Base-by-base conservation (phyloP, 1,140 invertebrate species). In the Caenorhabditis inopinata region DNA sequence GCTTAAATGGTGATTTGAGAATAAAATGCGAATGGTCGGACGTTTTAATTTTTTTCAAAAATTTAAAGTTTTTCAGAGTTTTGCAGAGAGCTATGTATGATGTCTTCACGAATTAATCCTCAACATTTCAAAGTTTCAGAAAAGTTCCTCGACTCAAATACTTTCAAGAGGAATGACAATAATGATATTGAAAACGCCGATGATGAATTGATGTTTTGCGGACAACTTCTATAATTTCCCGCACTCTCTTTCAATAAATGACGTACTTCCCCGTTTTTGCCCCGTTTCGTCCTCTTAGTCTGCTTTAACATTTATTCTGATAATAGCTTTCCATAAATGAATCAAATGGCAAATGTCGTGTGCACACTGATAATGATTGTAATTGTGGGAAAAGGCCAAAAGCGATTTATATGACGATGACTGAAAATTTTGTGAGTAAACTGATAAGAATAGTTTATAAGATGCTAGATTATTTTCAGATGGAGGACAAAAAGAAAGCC, bases 381-480 rank as follows among this genome's bases (percentile, higher is more conserved):
- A 53, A 32, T 58, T 58, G 53, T 58, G 53, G 53, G 53, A 58
- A 58, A 58, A 58, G 53, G 35, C 27, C 53, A 58, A 58, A 58
- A 25, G 23, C 12, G 9, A 11, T n/a, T 58, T 58, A n/a, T n/a
- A 21, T 58, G 53, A 58, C 53, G 53, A 58, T 58, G 53, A 58
- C 27, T 58, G 7, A 11, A 32, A 32, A 4, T 51, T 6, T n/a
- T 6, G n/a, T 9, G 48, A n/a, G 25, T n/a, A 51, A 51, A 68
- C 32, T 68, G 58, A 68, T 68, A 68, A 68, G 23, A 25, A 68
- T 68, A 38, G 58, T 68, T 68, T 68, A 68, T 38, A 68, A 68
- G 58, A 32, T 1, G n/a, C 27, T 18, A 14, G 21, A 58, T 9
- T 7, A 27, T 12, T 21, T 38, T 9, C n/a, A 21, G 32, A 11